Evolutionary conservation across 1,140 invertebrate genomes (phyloP).

Genomic region (Centruroides vittatus): DNA sequence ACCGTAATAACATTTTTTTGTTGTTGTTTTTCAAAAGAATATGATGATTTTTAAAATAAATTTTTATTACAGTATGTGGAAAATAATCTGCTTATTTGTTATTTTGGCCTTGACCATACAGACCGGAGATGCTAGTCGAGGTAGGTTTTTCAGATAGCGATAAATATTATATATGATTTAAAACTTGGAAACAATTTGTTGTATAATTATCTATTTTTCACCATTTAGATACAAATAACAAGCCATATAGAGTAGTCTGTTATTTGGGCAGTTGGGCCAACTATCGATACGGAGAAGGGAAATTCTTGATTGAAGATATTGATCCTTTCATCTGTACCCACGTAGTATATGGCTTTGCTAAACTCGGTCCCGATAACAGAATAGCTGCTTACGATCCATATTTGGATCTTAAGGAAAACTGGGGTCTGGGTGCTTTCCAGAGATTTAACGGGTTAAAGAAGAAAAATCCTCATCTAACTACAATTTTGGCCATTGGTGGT

Average conservation of each 20-base stretch:
- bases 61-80: too few species aligned
- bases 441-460: constrained; percentile 48
- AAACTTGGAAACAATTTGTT: too few species aligned
- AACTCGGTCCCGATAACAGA: constrained; percentile 46
- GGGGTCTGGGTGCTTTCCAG: constrained; percentile 42
- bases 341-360: constrained; percentile 70
- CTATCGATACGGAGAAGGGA: constrained; percentile 47
- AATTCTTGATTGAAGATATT: constrained; percentile 50
- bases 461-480: constrained; percentile 55
- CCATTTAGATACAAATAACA: not conserved
- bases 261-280: constrained; percentile 59
- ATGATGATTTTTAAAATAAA: too few species aligned
- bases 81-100: too few species aligned
- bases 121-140: too few species aligned
- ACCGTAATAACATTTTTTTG: too few species aligned
- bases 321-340: constrained; percentile 70
- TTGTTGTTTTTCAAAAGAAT: too few species aligned
- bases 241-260: constrained; percentile 30
- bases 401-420: constrained; percentile 50
- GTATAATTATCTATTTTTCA: too few species aligned
- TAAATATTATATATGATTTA: too few species aligned
- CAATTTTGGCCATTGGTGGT: constrained; percentile 62
- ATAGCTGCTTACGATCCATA: constrained; percentile 54
- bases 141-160: too few species aligned
- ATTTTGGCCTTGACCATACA: too few species aligned